Conservation (phyloP, 2,797 vertebrate genomes). For the Emydoidea blandingii region DNA sequence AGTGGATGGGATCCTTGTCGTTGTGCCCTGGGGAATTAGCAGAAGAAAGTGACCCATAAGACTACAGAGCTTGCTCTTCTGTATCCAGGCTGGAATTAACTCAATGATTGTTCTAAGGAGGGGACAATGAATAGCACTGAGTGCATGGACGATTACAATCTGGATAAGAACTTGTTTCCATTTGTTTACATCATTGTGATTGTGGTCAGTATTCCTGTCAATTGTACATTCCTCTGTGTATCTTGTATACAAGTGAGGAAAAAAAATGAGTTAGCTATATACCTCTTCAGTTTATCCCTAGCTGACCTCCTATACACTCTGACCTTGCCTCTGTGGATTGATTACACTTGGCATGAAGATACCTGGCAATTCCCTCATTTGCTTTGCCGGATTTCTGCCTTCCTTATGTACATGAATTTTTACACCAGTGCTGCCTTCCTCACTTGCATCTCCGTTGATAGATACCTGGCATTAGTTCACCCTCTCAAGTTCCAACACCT, state of each 20-base stretch:
- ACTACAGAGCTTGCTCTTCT: background rate
- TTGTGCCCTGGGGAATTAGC: slow-evolving; percentile 29
- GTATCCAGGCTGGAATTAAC: slow-evolving; percentile 7
- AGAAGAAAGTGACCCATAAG: slow-evolving; percentile 1
- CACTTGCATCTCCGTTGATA: slow-evolving; percentile 89
- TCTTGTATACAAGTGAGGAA: slow-evolving; percentile 88
- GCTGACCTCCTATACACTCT: slow-evolving; percentile 88
- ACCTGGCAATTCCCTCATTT: slow-evolving; percentile 80
- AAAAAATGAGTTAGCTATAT: slow-evolving; percentile 89
- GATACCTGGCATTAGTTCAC: slow-evolving; percentile 90
- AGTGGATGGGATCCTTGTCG: background rate
- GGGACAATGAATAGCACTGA: slow-evolving; percentile 67
- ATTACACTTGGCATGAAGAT: slow-evolving; percentile 83
- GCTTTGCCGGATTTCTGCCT: slow-evolving; percentile 82
- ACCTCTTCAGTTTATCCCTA: slow-evolving; percentile 89
- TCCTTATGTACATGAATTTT: slow-evolving; percentile 87
- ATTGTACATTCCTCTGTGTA: slow-evolving; percentile 85
- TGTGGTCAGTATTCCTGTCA: slow-evolving; percentile 85
- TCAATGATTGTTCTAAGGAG: background rate
- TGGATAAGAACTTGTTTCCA: slow-evolving; percentile 79
- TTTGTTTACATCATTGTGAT: slow-evolving; percentile 83
- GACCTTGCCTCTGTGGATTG: slow-evolving; percentile 87
- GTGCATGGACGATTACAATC: slow-evolving; percentile 69
- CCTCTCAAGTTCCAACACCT: slow-evolving; percentile 83
- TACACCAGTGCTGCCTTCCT: slow-evolving; percentile 89